Conservation (phyloP, 1,140 invertebrate genomes). For the Listronotus oregonensis region DNA sequence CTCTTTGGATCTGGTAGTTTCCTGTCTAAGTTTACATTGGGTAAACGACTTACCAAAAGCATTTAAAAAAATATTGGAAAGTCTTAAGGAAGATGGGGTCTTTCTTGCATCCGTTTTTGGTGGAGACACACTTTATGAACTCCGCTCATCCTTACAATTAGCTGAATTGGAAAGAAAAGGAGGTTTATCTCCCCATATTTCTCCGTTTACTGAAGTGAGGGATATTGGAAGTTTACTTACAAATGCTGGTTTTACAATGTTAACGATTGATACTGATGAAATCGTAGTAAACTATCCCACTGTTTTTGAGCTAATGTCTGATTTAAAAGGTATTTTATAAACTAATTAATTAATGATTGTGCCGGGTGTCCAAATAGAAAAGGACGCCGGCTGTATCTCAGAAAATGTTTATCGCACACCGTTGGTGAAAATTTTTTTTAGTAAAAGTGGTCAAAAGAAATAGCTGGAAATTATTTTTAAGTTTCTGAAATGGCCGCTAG, state of each 20-base stretch:
- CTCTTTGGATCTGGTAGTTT: constrained; percentile 86
- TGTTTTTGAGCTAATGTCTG: constrained; percentile 94
- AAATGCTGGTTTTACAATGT: constrained; percentile 88
- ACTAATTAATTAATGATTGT: too few species aligned
- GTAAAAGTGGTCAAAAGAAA: too few species aligned
- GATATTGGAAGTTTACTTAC: constrained; percentile 81
- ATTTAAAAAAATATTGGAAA: constrained; percentile 72
- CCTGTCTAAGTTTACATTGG: constrained; percentile 90
- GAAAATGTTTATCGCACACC: too few species aligned
- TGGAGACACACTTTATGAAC: constrained; percentile 93
- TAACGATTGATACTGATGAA: constrained; percentile 96
- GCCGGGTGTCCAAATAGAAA: too few species aligned
- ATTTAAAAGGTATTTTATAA: constrained; percentile 76
- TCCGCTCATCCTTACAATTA: constrained; percentile 88
- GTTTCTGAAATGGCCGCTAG: too few species aligned
- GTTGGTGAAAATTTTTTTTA: too few species aligned
- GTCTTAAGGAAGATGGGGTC: constrained; percentile 88
- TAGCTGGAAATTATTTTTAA: too few species aligned
- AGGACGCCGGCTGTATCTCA: too few species aligned
- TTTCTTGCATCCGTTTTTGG: constrained; percentile 95
- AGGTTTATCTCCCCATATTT: constrained; percentile 91
- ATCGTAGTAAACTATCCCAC: constrained; percentile 89
- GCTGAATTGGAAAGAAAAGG: constrained; percentile 93
- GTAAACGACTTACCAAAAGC: constrained; percentile 94
- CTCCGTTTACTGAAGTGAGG: constrained; percentile 87